Evolutionary conservation across 1,140 invertebrate species (phyloP).

Genomic region (Coelopa frigida): DNA sequence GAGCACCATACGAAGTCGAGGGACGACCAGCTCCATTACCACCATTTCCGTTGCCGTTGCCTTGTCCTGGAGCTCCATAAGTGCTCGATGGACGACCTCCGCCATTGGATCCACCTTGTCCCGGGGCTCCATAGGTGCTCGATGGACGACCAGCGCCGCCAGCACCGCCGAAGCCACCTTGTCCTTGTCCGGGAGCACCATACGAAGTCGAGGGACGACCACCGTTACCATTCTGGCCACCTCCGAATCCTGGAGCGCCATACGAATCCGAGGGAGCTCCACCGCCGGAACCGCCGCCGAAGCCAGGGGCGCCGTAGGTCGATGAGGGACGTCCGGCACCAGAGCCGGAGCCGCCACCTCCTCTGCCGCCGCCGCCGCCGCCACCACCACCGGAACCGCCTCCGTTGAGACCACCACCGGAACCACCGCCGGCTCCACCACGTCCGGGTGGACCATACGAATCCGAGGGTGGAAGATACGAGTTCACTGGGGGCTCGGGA

Average conservation of each 20-base stretch:
- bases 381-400: slow-evolving; percentile 45
- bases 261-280: slow-evolving; percentile 46
- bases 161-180: slow-evolving; percentile 29
- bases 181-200: slow-evolving; percentile 28
- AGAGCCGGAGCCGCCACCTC: slow-evolving; percentile 30
- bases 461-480: slow-evolving; percentile 55
- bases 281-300: slow-evolving; percentile 36
- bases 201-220: slow-evolving; percentile 26
- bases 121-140: slow-evolving; percentile 51
- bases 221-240: too few species aligned
- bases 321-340: slow-evolving; percentile 39
- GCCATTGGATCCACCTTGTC: slow-evolving; percentile 45
- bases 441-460: slow-evolving; percentile 33
- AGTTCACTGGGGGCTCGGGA: slow-evolving; percentile 63
- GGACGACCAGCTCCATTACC: slow-evolving; percentile 24
- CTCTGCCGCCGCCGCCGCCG: slow-evolving; percentile 19
- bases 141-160: slow-evolving; percentile 40
- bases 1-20: slow-evolving; percentile 30
- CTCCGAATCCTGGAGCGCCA: slow-evolving; percentile 47
- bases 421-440: slow-evolving; percentile 32
- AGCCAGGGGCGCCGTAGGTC: slow-evolving; percentile 54
- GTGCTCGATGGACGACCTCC: slow-evolving; percentile 41
- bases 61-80: slow-evolving; percentile 47
- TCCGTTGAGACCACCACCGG: slow-evolving; percentile 41
- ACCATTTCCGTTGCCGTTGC: too few species aligned